These are phyloP conservation scores for Spatulosminthurus flaviceps DNA, from an alignment of 2,888 invertebrate species.

Conservation along the genomic window DNA sequence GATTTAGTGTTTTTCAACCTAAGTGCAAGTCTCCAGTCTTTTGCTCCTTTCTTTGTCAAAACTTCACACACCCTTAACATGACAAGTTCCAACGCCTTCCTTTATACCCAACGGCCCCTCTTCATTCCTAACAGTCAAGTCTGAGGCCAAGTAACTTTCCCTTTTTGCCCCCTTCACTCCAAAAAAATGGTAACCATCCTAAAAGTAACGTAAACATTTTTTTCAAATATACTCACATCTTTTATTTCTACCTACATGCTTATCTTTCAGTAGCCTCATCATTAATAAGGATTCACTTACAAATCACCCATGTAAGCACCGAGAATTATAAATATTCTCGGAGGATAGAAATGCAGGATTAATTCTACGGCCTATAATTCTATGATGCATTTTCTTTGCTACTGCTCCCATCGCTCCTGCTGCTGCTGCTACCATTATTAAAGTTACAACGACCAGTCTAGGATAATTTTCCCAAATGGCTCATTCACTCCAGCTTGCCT, in stretches of 20 bases:
- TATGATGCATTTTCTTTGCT: no score
- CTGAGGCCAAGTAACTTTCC: not conserved
- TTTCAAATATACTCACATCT: no score
- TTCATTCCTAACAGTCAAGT: not conserved
- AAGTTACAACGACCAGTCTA: not conserved
- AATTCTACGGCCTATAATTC: no score
- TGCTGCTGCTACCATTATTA: not conserved
- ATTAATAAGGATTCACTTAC: no score
- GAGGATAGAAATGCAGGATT: no score
- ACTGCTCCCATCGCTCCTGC: not conserved
- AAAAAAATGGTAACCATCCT: no score
- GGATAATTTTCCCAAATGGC: slow-evolving; percentile 31
- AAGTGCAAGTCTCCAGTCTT: not conserved
- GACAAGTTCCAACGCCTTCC: slow-evolving; percentile 40
- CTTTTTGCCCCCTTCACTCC: not conserved
- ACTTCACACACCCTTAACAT: slow-evolving; percentile 30
- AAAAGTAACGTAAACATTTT: no score
- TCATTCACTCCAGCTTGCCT: not conserved
- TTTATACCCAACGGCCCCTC: slow-evolving; percentile 20
- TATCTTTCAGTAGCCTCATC: no score
- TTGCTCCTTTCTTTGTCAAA: slow-evolving; percentile 36
- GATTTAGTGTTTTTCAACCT: slow-evolving; percentile 28
- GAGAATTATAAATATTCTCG: no score
- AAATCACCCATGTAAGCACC: no score
- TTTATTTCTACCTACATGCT: no score